Base-by-base conservation (phyloP, 2,797 vertebrate genomes). In the Ciconia nigra region DNA sequence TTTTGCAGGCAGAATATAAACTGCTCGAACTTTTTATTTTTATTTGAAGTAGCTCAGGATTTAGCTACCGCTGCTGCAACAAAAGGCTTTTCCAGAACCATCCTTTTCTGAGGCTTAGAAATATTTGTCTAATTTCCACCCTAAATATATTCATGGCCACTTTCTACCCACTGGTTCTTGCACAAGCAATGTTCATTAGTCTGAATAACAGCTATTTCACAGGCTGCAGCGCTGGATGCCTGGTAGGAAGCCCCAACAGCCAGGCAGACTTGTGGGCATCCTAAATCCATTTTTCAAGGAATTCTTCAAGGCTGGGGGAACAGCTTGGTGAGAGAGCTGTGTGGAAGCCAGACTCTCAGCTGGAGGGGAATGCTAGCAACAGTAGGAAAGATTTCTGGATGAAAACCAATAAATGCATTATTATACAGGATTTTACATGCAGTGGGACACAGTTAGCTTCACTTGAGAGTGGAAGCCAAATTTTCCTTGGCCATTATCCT, bases 201-300 rank as follows among this genome's bases (percentile, higher is more conserved):
- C 67, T 95, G 91, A 87, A 58, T 87, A 95, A 89, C 67, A 94
- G 63, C 74, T 89, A 96, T 96, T 96, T 96, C 87, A 93, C 92
- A 96, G 89, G 72, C 74, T 80, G 89, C 82, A 92, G 87, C 91
- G 81, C 81, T 74, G 67, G 59, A 77, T 58, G 57, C 91, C 59
- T 85, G 74, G 47, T 89, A 87, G 78, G 91, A 89, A 92, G 55
- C 87, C 89, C 29, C 74, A 83, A 51, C 41, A 92, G 63, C 41
- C 71, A 80, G 92, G 49, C 78, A 92, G 71, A n/a, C 71, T 91
- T 93, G 59, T 71, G 62, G 49, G 84, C 92, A 95, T 95, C 79
- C 67, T 87, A 95, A 96, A 96, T 95, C 90, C 92, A 93, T 96
- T 96, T 96, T 95, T 83, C 95, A 96, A 92, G 96, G 93, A 96